Evolutionary conservation across 2,888 invertebrate species (phyloP).

Genomic region (Myopa tessellatipennis): DNA sequence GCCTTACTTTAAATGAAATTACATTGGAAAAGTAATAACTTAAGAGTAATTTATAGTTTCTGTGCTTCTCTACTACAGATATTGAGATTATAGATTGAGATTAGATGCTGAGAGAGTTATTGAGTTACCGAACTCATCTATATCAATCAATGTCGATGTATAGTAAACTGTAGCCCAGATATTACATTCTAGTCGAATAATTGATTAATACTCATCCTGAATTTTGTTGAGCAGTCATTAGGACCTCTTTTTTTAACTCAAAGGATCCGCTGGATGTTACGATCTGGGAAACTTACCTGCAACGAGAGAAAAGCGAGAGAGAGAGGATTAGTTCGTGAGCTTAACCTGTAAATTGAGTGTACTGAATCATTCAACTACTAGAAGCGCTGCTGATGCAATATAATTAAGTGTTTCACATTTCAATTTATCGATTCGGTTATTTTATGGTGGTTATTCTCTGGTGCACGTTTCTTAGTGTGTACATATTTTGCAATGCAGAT

Average conservation of each 20-base stretch:
- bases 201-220: background rate
- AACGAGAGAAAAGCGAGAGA: constrained; percentile 22
- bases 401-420: background rate
- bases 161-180: too few relatives aligned
- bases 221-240: background rate
- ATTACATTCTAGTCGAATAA: too few relatives aligned
- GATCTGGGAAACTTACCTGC: constrained; percentile 36
- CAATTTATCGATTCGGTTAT: background rate
- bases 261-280: background rate
- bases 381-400: constrained; percentile 17
- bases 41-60: too few relatives aligned
- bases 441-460: background rate
- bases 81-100: too few relatives aligned
- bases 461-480: background rate
- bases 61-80: too few relatives aligned
- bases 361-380: constrained; percentile 10
- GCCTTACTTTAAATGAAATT: too few relatives aligned
- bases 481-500: background rate
- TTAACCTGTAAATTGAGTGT: background rate
- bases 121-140: too few relatives aligned
- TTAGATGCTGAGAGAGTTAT: too few relatives aligned
- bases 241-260: background rate
- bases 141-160: too few relatives aligned
- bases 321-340: background rate
- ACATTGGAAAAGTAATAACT: too few relatives aligned